phyloP scores from a whole-genome alignment of 2,888 invertebrate genomes.

The Ramazzottius varieornatus region DNA sequence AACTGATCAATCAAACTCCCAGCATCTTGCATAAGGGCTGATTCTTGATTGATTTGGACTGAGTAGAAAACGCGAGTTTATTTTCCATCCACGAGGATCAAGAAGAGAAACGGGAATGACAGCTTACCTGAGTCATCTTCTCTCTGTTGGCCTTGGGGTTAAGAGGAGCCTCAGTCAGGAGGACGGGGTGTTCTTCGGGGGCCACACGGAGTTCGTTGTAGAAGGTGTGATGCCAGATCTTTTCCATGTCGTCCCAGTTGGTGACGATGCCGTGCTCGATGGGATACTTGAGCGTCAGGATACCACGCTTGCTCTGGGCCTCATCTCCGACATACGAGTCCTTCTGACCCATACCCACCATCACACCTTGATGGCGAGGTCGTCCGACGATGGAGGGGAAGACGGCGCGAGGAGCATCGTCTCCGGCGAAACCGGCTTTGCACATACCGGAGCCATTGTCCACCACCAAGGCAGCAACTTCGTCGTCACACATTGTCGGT shows the following conservation, averaged over 20 bases:
- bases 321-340: conserved; percentile 26
- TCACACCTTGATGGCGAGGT: conserved; percentile 36
- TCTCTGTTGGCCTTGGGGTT: conserved; percentile 28
- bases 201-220: conserved; percentile 27
- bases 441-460: conserved; percentile 34
- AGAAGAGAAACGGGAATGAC: too few species aligned
- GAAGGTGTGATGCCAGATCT: conserved; percentile 29
- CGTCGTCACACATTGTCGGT: too few species aligned
- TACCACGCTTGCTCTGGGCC: conserved; percentile 26
- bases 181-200: conserved; percentile 27
- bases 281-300: conserved; percentile 24
- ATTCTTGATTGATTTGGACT: too few species aligned
- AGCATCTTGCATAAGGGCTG: too few species aligned
- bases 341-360: conserved; percentile 27
- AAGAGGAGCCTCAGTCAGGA: conserved; percentile 26
- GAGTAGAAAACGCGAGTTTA: too few species aligned
- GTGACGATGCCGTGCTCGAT: conserved; percentile 25
- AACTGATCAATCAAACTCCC: too few species aligned
- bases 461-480: conserved; percentile 54
- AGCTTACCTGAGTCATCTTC: conserved; percentile 26
- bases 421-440: conserved; percentile 46
- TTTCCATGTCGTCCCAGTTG: conserved; percentile 27
- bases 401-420: conserved; percentile 48
- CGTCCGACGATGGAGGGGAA: conserved; percentile 55
- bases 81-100: too few species aligned